These are phyloP conservation scores for Pinna nobilis DNA, from an alignment of 1,140 invertebrate genomes.

Conservation along the genomic window DNA sequence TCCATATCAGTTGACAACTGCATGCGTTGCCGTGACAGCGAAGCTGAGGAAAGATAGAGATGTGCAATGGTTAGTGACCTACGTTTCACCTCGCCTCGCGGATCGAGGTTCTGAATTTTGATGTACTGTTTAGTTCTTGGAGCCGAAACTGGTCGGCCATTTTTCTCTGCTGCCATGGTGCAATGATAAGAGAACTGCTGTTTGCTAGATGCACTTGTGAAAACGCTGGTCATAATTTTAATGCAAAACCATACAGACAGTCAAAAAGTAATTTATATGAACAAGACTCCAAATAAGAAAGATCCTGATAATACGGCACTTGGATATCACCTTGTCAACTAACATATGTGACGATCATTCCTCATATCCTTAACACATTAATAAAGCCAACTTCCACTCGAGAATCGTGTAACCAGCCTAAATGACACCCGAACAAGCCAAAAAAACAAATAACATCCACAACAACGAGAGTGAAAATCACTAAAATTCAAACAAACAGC, in stretches of 20 bases:
- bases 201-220: background rate
- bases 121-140: conserved; percentile 42
- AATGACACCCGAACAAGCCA: too few species aligned
- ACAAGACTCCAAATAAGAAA: background rate
- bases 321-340: conserved; percentile 4
- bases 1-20: too few species aligned
- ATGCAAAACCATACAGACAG: background rate
- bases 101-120: conserved; percentile 43
- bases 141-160: conserved; percentile 4
- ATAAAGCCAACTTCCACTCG: too few species aligned
- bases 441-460: too few species aligned
- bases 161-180: conserved; percentile 13
- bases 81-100: conserved; percentile 9
- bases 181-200: background rate
- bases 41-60: conserved; percentile 59
- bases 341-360: background rate
- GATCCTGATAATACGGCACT: conserved; percentile 3
- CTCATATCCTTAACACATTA: too few species aligned
- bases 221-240: conserved; percentile 6
- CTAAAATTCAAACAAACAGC: too few species aligned
- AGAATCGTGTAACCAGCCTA: too few species aligned
- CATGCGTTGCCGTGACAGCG: conserved; percentile 38
- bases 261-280: conserved; percentile 7
- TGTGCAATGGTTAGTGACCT: conserved; percentile 58
- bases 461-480: too few species aligned